These are phyloP conservation scores for Leptarthrus brevirostris DNA, from an alignment of 2,888 invertebrate species.

Conservation along the genomic window DNA sequence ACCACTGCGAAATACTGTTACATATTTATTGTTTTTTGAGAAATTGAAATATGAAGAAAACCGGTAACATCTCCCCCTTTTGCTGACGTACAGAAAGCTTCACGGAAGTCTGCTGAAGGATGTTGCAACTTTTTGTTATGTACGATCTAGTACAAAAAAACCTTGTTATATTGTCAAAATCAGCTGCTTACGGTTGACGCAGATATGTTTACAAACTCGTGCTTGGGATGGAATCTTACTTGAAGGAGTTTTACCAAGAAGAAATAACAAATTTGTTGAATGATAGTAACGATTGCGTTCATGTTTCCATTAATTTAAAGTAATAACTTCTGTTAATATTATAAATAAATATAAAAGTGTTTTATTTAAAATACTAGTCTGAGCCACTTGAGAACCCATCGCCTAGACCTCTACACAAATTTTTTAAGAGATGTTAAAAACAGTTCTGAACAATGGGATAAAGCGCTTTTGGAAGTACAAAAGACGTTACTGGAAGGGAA, in stretches of 20 bases:
- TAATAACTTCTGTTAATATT: constrained; percentile 65
- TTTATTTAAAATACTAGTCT: constrained; percentile 48
- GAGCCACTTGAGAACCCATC: constrained; percentile 65
- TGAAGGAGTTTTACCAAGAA: constrained; percentile 71
- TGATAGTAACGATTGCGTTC: constrained; percentile 71
- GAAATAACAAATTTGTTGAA: constrained; percentile 74
- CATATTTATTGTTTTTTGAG: no score
- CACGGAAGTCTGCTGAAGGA: no score
- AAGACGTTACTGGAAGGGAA: constrained; percentile 68
- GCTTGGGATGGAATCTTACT: constrained; percentile 69
- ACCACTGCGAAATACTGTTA: no score
- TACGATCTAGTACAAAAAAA: no score
- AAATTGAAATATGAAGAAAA: no score
- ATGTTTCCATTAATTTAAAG: constrained; percentile 78
- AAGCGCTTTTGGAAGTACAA: constrained; percentile 73
- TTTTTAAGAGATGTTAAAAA: constrained; percentile 75
- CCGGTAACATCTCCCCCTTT: no score
- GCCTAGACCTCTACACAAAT: constrained; percentile 75
- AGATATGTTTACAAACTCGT: not conserved
- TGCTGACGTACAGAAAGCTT: no score
- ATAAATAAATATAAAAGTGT: not conserved
- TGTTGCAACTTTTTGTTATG: no score
- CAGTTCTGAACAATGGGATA: constrained; percentile 74
- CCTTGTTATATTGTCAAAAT: not conserved
- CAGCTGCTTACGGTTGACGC: constrained; percentile 2